Evolutionary conservation across 2,113 vertebrate species (phyloP).

Genomic region (Salvelinus alpinus): DNA sequence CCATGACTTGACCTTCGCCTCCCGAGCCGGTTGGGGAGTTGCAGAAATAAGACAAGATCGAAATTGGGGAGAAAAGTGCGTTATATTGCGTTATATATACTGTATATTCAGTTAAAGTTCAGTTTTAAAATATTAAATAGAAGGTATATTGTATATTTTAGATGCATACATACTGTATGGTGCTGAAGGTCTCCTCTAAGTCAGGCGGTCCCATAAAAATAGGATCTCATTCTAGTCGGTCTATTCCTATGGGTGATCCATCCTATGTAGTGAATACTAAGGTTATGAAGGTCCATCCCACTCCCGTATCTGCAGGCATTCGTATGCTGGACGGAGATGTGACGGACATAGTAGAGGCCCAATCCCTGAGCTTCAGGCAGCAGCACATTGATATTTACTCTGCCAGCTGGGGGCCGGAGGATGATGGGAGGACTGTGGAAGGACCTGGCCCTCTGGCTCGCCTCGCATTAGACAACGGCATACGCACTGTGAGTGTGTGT

Average conservation of each 20-base stretch:
- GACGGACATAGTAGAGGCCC: constrained; percentile 94
- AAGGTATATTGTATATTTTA: no score
- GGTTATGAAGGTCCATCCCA: constrained; percentile 17
- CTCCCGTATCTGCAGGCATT: constrained; percentile 77
- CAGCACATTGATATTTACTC: constrained; percentile 93
- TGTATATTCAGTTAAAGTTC: not conserved
- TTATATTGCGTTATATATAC: no score
- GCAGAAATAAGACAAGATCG: no score
- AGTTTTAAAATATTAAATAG: not conserved
- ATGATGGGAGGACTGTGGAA: constrained; percentile 90
- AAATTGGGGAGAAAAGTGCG: no score
- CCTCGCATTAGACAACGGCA: constrained; percentile 85
- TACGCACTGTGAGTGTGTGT: constrained; percentile 79
- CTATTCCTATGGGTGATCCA: no score
- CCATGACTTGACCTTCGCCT: no score
- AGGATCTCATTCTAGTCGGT: no score
- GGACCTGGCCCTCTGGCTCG: constrained; percentile 89
- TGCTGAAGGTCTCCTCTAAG: constrained; percentile 19
- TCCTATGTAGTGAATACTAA: not conserved
- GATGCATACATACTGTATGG: not conserved
- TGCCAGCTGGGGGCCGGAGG: constrained; percentile 95
- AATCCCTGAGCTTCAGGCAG: constrained; percentile 87
- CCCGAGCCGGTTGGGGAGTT: no score
- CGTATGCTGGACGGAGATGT: constrained; percentile 94
- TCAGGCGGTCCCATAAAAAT: not conserved